A percentile compares a stretch with the other conserved stretches of the same genome.
Evolutionary conservation across 2,113 vertebrate species (phyloP).

Genomic region (Electrona antarctica): DNA sequence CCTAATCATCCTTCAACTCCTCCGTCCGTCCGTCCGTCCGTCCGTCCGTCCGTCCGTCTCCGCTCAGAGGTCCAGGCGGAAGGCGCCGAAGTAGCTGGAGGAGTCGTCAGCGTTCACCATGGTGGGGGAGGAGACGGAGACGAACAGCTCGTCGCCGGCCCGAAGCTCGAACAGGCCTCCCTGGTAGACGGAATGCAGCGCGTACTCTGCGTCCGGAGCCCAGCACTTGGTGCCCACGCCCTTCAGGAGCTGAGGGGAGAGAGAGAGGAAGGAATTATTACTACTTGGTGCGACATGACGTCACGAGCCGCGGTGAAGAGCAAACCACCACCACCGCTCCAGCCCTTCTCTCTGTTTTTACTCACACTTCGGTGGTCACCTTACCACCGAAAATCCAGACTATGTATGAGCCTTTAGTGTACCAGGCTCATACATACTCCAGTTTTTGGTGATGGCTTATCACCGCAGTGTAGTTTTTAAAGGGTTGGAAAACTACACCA

Average conservation of each 20-base stretch:
- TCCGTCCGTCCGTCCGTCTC: not conserved
- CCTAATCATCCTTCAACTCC: not conserved
- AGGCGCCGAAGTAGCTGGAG: constrained; percentile 87
- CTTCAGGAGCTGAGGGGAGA: constrained; percentile 89
- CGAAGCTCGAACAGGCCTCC: constrained; percentile 87
- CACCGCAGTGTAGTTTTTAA: too few relatives aligned
- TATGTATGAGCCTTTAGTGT: too few relatives aligned
- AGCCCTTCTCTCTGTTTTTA: too few relatives aligned
- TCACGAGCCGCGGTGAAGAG: too few relatives aligned
- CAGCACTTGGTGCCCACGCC: constrained; percentile 89
- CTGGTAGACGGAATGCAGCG: constrained; percentile 88
- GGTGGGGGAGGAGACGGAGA: constrained; percentile 85
- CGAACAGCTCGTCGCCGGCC: constrained; percentile 85
- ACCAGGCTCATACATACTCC: too few relatives aligned
- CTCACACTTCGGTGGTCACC: too few relatives aligned
- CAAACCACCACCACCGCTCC: too few relatives aligned
- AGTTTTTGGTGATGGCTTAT: too few relatives aligned
- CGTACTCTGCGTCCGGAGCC: constrained; percentile 84
- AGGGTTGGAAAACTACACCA: too few relatives aligned
- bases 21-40: not conserved
- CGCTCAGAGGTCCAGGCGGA: constrained; percentile 83
- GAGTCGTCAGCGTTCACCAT: constrained; percentile 81
- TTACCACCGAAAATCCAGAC: too few relatives aligned
- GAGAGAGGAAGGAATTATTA: too few relatives aligned
- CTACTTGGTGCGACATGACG: too few relatives aligned